Evolutionary conservation across 2,113 vertebrate genomes (phyloP), one percentile per base, ranked within the genome.

Genomic region (Syngnathus typhle): DNA sequence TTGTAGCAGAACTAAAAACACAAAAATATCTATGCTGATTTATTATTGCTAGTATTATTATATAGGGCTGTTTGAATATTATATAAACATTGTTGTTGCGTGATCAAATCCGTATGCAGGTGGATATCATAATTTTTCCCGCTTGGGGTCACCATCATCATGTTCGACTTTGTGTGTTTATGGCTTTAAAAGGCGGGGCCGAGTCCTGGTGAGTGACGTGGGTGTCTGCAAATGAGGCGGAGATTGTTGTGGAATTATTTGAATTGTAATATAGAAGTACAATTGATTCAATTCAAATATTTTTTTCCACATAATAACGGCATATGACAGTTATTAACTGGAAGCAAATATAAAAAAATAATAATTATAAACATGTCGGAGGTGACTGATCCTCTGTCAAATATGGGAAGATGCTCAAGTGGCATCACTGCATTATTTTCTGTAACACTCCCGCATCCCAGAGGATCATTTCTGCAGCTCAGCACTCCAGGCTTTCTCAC

Each of bases 401-500:
- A 52, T 63, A 49, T 21, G 37, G 19, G 16, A 58, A 21, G n/a
- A 70, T 16, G 10, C 21, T 67, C 69, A 41, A 61, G 19, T 37
- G 12, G 18, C 13, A 18, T 74, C 39, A 12, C 61, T 8, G 52
- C 27, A 49, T 72, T 10, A 32, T 67, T 66, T 6, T 65, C 16
- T n/a, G 52, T 54, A 18, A 13, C 52, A 37, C 39, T 51, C 8
- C 27, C 19, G 12, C 54, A 21, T 60, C 65, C 15, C 38, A 46
- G 16, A 44, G 9, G 54, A 13, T 52, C n/a, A 43, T 69, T 80
- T 67, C 37, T 60, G 32, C 27, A 65, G 51, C 67, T 62, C 27
- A 60, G 44, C 59, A 49, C 56, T 27, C 23, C 15, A 13, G 41
- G 49, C 11, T 73, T 70, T 68, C 55, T 76, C 78, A 72, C 46